These are phyloP conservation scores for Drosophila monieri DNA, from an alignment of 2,888 invertebrate species.

Conservation along the genomic window DNA sequence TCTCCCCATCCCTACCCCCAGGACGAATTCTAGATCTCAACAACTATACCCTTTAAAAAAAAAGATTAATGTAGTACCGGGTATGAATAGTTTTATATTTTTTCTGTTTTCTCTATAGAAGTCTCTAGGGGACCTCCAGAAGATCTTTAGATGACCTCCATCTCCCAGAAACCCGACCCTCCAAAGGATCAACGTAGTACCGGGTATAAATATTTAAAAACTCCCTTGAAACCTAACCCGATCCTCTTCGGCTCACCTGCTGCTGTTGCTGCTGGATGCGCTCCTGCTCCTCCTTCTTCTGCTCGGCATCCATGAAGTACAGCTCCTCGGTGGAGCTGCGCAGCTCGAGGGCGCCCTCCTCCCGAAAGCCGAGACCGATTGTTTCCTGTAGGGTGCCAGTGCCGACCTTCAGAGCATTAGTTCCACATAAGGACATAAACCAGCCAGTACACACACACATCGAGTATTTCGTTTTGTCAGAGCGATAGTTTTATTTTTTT, in stretches of 20 bases:
- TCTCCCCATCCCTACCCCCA: no score
- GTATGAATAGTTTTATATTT: no score
- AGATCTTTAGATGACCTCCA: no score
- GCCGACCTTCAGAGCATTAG: constrained; percentile 84
- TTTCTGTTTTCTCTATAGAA: no score
- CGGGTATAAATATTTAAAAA: no score
- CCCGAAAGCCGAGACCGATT: constrained; percentile 86
- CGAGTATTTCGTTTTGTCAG: constrained; percentile 22
- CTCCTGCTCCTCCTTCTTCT: constrained; percentile 84
- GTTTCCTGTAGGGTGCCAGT: constrained; percentile 85
- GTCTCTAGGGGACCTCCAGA: no score
- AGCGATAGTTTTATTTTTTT: constrained; percentile 28
- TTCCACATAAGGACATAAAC: constrained; percentile 58
- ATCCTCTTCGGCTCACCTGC: constrained; percentile 37
- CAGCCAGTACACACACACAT: constrained; percentile 59
- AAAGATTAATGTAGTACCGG: no score
- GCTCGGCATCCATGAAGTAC: constrained; percentile 89
- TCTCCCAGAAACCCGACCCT: not conserved
- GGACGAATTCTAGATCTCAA: no score
- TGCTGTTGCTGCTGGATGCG: constrained; percentile 81
- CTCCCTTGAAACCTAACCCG: not conserved
- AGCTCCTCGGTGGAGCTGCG: constrained; percentile 95
- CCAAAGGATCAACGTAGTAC: no score
- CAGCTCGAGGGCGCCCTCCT: constrained; percentile 93
- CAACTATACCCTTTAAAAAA: no score